Base-by-base conservation (phyloP, 2,888 invertebrate genomes). In the Pyrgus malvae region DNA sequence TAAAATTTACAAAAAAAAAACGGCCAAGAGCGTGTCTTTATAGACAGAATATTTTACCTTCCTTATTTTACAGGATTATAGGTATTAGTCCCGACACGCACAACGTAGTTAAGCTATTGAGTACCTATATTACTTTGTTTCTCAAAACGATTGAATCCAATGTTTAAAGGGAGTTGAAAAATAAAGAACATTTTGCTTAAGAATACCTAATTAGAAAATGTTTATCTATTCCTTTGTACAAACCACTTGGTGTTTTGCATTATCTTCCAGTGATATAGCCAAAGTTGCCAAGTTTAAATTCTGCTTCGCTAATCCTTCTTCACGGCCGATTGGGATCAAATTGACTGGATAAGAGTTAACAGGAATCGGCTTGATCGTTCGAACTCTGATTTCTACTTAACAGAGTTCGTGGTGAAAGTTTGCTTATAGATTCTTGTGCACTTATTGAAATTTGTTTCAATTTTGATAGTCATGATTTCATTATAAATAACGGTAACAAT, bases 281-380 rank as follows among this genome's bases (percentile, higher is more conserved):
- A 16, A 17, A 45, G 56, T 51, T 50, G 45, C 42, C 14, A 37
- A 58, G 50, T 55, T 48, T 31, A 41, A 50, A 63, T 59, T 63
- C 61, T 57, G 65, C 62, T 66, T 65, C 68, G 51, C 58, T 62
- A 68, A 51, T 62, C 66, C 61, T 48, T 61, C 17, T 74, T 78
- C 69, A 78, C 77, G 67, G 66, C 64, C 64, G 74, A 74, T 78
- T 79, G 65, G 73, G 63, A 69, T 40, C 70, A 70, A 80, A 80
- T 78, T 74, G 69, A 74, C 70, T 67, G 80, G 68, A 67, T 38
- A 25, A 40, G 25, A 74, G 61, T 66, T 59, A 61, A 68, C 62
- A 68, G 63, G 61, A 66, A 65, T 64, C 63, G 58, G 63, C 56
- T 62, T 53, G 45, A 21, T 29, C 19, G 12, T 29, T 44, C 49